Evolutionary conservation across 1,140 invertebrate species (phyloP).

Genomic region (Hylaeus volcanicus): DNA sequence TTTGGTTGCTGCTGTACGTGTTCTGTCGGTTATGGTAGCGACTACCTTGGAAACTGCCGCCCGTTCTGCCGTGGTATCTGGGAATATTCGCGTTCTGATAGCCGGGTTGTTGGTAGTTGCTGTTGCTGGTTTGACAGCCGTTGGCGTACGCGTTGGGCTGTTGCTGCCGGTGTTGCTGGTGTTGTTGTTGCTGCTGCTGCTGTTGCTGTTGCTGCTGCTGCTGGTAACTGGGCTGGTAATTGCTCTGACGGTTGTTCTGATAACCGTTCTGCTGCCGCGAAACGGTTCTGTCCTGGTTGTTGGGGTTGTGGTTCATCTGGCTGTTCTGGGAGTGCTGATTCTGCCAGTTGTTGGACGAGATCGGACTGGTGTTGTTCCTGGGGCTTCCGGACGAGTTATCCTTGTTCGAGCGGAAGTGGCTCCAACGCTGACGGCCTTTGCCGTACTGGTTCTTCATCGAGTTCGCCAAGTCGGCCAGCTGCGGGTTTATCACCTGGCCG

Average conservation of each 20-base stretch:
- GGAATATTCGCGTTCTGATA: conserved; percentile 66
- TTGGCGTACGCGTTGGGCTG: conserved; percentile 35
- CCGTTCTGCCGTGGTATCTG: conserved; percentile 65
- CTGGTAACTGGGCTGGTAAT: conserved; percentile 70
- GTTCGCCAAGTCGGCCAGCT: conserved; percentile 85
- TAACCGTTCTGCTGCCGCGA: conserved; percentile 74
- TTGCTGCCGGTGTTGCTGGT: conserved; percentile 41
- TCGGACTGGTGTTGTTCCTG: conserved; percentile 75
- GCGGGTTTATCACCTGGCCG: conserved; percentile 91
- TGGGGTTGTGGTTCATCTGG: conserved; percentile 51
- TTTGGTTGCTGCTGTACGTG: conserved; percentile 45
- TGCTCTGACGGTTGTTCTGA: conserved; percentile 72
- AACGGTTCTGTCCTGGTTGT: conserved; percentile 62
- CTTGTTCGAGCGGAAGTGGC: conserved; percentile 73
- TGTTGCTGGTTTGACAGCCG: conserved; percentile 44
- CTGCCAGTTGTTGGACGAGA: conserved; percentile 71
- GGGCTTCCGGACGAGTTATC: conserved; percentile 76
- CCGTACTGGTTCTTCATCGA: conserved; percentile 77
- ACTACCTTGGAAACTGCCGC: conserved; percentile 67
- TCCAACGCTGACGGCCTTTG: conserved; percentile 81
- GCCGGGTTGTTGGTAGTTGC: conserved; percentile 52
- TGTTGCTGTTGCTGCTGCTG: conserved; percentile 49
- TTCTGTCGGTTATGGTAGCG: conserved; percentile 74
- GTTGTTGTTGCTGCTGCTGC: conserved; percentile 33
- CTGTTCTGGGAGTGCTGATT: conserved; percentile 64